These are phyloP conservation scores for Actias luna DNA, from an alignment of 2,888 invertebrate species.

Conservation along the genomic window DNA sequence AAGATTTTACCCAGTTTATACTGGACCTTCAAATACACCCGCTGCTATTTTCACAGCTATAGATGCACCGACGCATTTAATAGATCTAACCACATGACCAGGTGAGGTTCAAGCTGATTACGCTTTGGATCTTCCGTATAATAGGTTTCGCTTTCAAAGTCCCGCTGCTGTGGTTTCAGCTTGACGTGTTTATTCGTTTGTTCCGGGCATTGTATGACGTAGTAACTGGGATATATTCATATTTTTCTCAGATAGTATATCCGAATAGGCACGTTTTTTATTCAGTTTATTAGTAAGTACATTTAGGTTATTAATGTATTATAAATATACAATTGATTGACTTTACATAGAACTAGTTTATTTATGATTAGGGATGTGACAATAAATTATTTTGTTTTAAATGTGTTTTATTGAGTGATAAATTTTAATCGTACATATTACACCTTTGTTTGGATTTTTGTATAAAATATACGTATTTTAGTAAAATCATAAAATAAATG, in stretches of 20 bases:
- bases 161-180: slow-evolving; percentile 76
- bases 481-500: too few species aligned
- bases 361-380: background rate
- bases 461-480: too few species aligned
- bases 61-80: slow-evolving; percentile 53
- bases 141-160: slow-evolving; percentile 77
- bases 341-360: background rate
- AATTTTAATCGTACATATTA: background rate
- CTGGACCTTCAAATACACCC: slow-evolving; percentile 38
- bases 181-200: slow-evolving; percentile 62
- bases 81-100: slow-evolving; percentile 65
- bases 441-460: background rate
- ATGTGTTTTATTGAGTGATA: background rate
- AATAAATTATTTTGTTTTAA: background rate
- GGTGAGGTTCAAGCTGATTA: slow-evolving; percentile 76
- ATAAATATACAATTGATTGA: background rate
- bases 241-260: slow-evolving; percentile 62
- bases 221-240: slow-evolving; percentile 53
- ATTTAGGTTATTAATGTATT: background rate
- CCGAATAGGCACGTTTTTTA: slow-evolving; percentile 59
- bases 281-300: slow-evolving; percentile 41
- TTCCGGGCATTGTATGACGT: slow-evolving; percentile 55
- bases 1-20: slow-evolving; percentile 58
- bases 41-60: slow-evolving; percentile 49
- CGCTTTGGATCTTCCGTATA: slow-evolving; percentile 71